Evolutionary conservation across 2,888 invertebrate genomes (phyloP), one percentile per base, ranked within the genome.

Genomic region (Idaea aversata): DNA sequence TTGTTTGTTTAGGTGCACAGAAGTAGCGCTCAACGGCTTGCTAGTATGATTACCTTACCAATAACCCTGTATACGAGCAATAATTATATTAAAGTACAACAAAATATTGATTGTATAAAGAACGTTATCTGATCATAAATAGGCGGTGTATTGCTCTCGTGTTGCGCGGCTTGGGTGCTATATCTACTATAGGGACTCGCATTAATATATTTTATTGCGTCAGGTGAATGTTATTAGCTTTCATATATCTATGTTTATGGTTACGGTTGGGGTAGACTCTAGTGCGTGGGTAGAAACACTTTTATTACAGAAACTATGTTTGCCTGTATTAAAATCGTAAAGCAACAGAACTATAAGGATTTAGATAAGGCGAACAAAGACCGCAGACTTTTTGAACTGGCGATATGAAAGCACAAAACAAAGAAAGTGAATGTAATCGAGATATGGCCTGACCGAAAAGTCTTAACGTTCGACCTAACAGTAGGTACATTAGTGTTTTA

Each of bases 201-300:
- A 84, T 85, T 84, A 83, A 85, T 86, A 85, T 82, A 82, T 84
- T 84, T 86, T 84, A 86, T 82, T 82, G 78, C 78, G 67, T 71
- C 71, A 79, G 81, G 78, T 80, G 79, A 82, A 81, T 82, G 82
- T 82, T 85, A 85, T 84, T 85, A 84, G 82, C 80, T 82, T 83
- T 84, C 74, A 78, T 84, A 82, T 82, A 80, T 80, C 77, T 79
- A 75, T 79, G 79, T 83, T 83, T 83, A 81, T 76, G 72, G 70
- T 68, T 69, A 69, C 63, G 65, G 58, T 66, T 66, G 70, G 70
- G 73, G 75, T 70, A 67, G 63, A 67, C 67, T 68, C 69, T 69
- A 70, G 72, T 70, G 67, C 71, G 72, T 73, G 13, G 69, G 70
- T 69, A 70, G 61, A 47, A 47, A 47, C 47, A 47, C 47, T 47